Conservation (phyloP, 2,888 invertebrate species). For the Apantesis nais region DNA sequence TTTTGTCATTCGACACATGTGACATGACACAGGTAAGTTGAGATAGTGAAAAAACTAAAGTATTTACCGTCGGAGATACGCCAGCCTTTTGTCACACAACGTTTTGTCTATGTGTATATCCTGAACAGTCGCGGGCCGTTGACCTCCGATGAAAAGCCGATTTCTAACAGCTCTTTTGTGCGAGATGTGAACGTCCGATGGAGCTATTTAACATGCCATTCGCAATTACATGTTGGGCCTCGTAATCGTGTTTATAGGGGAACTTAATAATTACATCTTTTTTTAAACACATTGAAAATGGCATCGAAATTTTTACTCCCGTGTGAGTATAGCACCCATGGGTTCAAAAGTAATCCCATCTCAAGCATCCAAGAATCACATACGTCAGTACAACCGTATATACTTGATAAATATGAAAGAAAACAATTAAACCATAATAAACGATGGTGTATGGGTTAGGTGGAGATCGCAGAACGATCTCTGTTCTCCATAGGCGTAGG, state of each 20-base stretch:
- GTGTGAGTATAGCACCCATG: no score
- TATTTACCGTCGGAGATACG: slow-evolving; percentile 55
- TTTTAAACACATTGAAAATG: neutral
- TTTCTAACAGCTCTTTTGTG: slow-evolving; percentile 64
- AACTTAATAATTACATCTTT: neutral
- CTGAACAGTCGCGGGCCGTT: slow-evolving; percentile 71
- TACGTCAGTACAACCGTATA: no score
- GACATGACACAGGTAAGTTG: slow-evolving; percentile 17
- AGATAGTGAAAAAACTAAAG: slow-evolving; percentile 19
- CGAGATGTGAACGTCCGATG: slow-evolving; percentile 63
- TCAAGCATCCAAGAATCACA: no score
- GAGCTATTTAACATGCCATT: slow-evolving; percentile 42
- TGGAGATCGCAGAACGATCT: no score
- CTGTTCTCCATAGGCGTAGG: no score
- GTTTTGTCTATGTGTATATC: slow-evolving; percentile 81
- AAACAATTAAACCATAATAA: no score
- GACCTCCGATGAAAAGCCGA: slow-evolving; percentile 76
- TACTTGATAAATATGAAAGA: no score
- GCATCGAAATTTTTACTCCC: neutral
- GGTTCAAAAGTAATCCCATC: no score
- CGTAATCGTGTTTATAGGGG: slow-evolving; percentile 36
- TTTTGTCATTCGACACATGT: slow-evolving; percentile 44
- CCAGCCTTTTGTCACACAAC: slow-evolving; percentile 63
- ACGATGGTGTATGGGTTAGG: no score
- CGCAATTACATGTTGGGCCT: slow-evolving; percentile 44